Percentiles rank a stretch among this genome's conserved stretches.
Conservation (phyloP, 2,888 invertebrate genomes). For the Ceraclea dissimilis region DNA sequence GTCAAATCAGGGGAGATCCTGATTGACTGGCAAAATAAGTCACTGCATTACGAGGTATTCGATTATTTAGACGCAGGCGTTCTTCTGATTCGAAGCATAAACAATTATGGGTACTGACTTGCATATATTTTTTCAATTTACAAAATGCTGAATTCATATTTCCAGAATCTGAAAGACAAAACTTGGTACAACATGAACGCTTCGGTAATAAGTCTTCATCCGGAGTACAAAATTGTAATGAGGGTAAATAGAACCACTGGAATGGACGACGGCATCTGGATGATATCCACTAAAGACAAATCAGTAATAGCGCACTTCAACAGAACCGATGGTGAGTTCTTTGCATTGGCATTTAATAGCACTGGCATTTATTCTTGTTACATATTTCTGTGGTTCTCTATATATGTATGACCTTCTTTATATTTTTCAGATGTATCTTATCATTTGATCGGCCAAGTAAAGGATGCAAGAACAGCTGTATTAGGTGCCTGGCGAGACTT, state of each 20-base stretch:
- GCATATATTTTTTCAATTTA: too few species aligned
- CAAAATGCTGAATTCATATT: too few species aligned
- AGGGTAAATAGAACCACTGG: constrained; percentile 36
- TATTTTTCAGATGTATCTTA: constrained; percentile 41
- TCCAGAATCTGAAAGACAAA: constrained; percentile 51
- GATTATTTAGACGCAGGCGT: background rate
- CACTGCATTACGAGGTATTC: constrained; percentile 57
- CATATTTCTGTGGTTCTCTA: too few species aligned
- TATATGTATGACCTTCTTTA: too few species aligned
- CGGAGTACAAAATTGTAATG: constrained; percentile 34
- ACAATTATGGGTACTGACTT: constrained; percentile 25
- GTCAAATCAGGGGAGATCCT: constrained; percentile 41
- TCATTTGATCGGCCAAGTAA: constrained; percentile 67
- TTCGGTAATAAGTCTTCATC: constrained; percentile 58
- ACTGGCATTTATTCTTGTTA: background rate
- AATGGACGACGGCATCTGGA: constrained; percentile 38
- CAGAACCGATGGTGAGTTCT: constrained; percentile 43
- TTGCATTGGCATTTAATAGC: constrained; percentile 14
- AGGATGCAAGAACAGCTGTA: constrained; percentile 67
- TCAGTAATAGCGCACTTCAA: constrained; percentile 41
- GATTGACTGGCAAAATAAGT: constrained; percentile 49
- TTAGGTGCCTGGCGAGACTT: constrained; percentile 77
- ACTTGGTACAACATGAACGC: constrained; percentile 58
- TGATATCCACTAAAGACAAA: constrained; percentile 37
- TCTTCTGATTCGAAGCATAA: too few species aligned